Base-by-base conservation (phyloP, 2,113 vertebrate genomes). In the Larimichthys crocea region DNA sequence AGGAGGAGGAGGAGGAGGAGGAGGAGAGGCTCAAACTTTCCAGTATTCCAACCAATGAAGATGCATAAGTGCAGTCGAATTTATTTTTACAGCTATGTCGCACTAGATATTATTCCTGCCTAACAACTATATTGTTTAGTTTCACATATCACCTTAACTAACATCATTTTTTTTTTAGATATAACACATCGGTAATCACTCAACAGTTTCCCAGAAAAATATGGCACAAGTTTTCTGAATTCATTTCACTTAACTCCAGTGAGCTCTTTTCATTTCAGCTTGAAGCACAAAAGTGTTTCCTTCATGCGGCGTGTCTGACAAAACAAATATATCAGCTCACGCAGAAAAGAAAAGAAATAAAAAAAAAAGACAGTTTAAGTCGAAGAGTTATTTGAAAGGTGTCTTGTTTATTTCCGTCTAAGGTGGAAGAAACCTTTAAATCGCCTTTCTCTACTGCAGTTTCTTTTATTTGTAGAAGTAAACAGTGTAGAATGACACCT, bases 11-110 rank as follows among this genome's bases (percentile, higher is more conserved):
- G 1, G 91, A 29, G 35, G 35, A 35, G 1, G 94, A 74, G n/a
- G 89, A 91, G 31, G 89, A 91, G 55, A 95, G 91, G 2, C 90
- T 97, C 76, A 97, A 96, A 87, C 89, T 97, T 80, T 94, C 96
- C 59, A 95, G 95, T 0, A 55, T 96, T 76, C 93, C 94, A 74
- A 92, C 95, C 75, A 96, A 96, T 80, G 94, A 89, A 53, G 72
- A 84, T 17, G 63, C 42, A 56, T 77, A 10, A 85, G 29, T 22
- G 56, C 0, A 0, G 50, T 7, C 53, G 15, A 16, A 68, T 66
- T 52, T 64, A 2, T 56, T 26, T 61, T 15, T 31, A 10, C 31
- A 17, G 3, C 46, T 46, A 35, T 67, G 24, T 60, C 0, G 0
- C 46, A 31, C 16, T 14, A 11, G 8, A 29, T 24, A n/a, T 49